Evolutionary conservation across 1,140 invertebrate genomes (phyloP), one percentile per base, ranked within the genome.

Genomic region (Monochamus saltuarius): DNA sequence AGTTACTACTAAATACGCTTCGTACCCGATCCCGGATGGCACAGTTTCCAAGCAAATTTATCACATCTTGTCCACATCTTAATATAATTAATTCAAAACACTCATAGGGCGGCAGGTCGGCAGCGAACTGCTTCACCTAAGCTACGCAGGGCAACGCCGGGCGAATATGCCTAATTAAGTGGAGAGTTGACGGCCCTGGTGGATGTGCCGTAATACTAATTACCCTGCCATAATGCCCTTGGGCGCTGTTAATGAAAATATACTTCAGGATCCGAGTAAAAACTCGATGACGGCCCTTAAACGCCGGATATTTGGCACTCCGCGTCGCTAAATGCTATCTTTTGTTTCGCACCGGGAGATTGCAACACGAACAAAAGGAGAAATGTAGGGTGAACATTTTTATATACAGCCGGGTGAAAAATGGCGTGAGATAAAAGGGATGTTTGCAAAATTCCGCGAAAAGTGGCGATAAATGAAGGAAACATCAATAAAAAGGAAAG

Each of bases 231-330:
- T 69, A 67, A 69, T 64, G 64, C 67, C 61, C 67, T 52, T 55
- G 65, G 65, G 67, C 49, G 65, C 60, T 63, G 67, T 69, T 69
- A 69, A 69, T 69, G 67, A 69, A 69, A 69, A 69, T 69, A 69
- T 65, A 69, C 67, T 65, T 65, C 57, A 62, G 37, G 50, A 40
- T 50, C 42, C 47, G 42, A 51, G 50, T 61, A 67, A 67, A 67
- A 67, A 67, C 61, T 57, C 61, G 58, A 64, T 64, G 58, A 64
- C 40, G 62, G 57, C 47, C 56, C 54, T 43, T 66, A 63, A 63
- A 63, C 42, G 61, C 36, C 45, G 42, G 22, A 62, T 42, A 17
- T 16, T 42, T 16, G 39, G 39, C 16, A n/a, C 39, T 42, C n/a
- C 39, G 39, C n/a, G 39, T 29, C 2, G 22, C 22, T 29, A 29